phyloP scores from a whole-genome alignment of 2,888 invertebrate species.

The Watsonalla binaria region DNA sequence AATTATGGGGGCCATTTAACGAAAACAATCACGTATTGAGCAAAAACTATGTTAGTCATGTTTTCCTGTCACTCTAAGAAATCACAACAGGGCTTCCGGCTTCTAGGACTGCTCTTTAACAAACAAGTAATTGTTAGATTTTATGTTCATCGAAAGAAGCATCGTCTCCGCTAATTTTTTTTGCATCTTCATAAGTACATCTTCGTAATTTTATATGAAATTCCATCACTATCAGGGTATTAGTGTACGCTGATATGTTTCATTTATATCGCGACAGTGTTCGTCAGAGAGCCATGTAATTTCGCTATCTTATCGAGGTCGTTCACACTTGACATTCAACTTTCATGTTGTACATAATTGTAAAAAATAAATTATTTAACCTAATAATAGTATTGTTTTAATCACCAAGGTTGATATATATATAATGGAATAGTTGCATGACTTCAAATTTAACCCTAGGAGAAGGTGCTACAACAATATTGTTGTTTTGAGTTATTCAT shows the following conservation, averaged over 20 bases:
- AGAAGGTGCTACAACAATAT: background rate
- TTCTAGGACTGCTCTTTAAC: too few species aligned
- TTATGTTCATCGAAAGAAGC: too few species aligned
- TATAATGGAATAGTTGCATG: background rate
- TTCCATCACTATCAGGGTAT: constrained; percentile 6
- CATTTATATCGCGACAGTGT: constrained; percentile 23
- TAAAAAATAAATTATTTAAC: constrained; percentile 11
- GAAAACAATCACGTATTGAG: too few species aligned
- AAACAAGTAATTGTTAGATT: too few species aligned
- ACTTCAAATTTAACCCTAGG: background rate
- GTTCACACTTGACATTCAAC: constrained; percentile 72
- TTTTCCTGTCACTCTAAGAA: too few species aligned
- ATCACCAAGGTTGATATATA: background rate
- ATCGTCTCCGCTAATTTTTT: too few species aligned
- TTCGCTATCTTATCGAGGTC: constrained; percentile 64
- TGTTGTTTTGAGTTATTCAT: constrained; percentile 4
- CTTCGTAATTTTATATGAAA: constrained; percentile 1
- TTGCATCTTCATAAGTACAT: too few species aligned
- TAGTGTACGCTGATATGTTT: constrained; percentile 4
- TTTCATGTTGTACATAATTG: constrained; percentile 36
- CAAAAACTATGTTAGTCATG: too few species aligned
- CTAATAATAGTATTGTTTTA: background rate
- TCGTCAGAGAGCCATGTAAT: constrained; percentile 42
- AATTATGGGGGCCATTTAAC: too few species aligned
- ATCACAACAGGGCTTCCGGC: too few species aligned